Evolutionary conservation across 2,797 vertebrate genomes (phyloP), one percentile per base, ranked within the genome.

Genomic region (Galaxias olidus): DNA sequence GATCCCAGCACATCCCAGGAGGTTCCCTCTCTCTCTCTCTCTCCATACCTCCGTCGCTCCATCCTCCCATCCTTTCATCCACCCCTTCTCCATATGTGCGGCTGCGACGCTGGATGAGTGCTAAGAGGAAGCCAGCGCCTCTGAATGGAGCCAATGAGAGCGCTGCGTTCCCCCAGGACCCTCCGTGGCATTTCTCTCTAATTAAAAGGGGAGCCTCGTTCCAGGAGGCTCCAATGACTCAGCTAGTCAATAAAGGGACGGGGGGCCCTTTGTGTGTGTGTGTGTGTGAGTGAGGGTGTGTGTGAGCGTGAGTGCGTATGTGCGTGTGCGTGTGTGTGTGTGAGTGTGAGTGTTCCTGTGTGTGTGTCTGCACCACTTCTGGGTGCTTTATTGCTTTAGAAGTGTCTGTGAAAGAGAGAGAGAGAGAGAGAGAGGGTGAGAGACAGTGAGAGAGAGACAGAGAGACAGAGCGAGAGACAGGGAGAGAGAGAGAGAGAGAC

Each of bases 171-270:
- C 59, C 44, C 8, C 9, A 4, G 59, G 59, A 47, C n/a, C 19
- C 4, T 9, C 47, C 15, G 14, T 61, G 59, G 46, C 46, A 48
- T 61, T 61, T 50, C 14, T 30, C 45, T 4, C 12, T 50, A 61
- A 61, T 61, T 61, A 61, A 49, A 61, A 40, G 59, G 59, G 11
- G 46, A 61, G 46, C 20, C 12, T 3, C 30, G 30, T 2, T 50
- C 4, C 8, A 40, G 44, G 19, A 15, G 47, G 9, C 13, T 47
- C 10, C 46, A 6, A 42, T 61, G 59, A 61, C 46, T 61, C 59
- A 61, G 46, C 30, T 5, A 20, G 19, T 61, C 46, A 46, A 48
- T 30, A 7, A 4, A 43, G 2, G 56, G n/a, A 10, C 40, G 1
- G 20, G 20, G 4, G 11, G 13, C 14, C 10, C 5, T 45, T 48